Base-by-base conservation (phyloP, 1,140 invertebrate genomes). In the Saccostrea glomerata region DNA sequence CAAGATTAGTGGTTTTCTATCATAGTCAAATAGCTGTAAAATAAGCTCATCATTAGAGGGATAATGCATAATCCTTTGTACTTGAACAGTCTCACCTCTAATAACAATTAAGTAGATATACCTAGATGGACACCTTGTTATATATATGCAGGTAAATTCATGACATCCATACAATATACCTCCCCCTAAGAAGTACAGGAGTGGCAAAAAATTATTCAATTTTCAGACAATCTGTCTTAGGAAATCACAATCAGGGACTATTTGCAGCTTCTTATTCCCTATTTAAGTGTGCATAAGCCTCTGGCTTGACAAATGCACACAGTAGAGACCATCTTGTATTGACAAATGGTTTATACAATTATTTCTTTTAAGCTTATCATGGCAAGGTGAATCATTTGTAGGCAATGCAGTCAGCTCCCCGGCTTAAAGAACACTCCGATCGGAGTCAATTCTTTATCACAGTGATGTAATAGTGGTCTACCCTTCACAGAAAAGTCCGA, bases 361-460 rank as follows among this genome's bases (percentile, higher is more conserved):
- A 77, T 77, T 77, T 77, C 25, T 77, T 77, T 30, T 77, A 77
- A 77, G 70, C 70, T 77, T 77, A 77, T 77, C 70, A 77, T 36
- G 23, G 70, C 70, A 36, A 77, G 70, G 70, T 77, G 70, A 77
- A 77, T 77, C 70, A 77, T 25, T 77, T 77, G 70, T 77, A 9
- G 7, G 70, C 70, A 30, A 40, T 77, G 70, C 70, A 77, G 70
- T 25, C 70, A 15, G 23, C 25, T 77, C 66, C 58, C 6, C n/a
- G 20, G 58, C 58, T n/a, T 63, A 2, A 20, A 15, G 13, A 12
- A 77, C 23, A 25, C 30, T 77, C 15, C 7, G 25, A 25, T 36
- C 70, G 30, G 60, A 66, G 25, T 77, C 70, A 77, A 30, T 77
- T 77, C 30, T 77, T 77, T 77, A 77, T 77, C 70, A 77, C 13